These are phyloP conservation scores for Formica exsecta DNA, from an alignment of 1,140 invertebrate genomes.

Conservation along the genomic window DNA sequence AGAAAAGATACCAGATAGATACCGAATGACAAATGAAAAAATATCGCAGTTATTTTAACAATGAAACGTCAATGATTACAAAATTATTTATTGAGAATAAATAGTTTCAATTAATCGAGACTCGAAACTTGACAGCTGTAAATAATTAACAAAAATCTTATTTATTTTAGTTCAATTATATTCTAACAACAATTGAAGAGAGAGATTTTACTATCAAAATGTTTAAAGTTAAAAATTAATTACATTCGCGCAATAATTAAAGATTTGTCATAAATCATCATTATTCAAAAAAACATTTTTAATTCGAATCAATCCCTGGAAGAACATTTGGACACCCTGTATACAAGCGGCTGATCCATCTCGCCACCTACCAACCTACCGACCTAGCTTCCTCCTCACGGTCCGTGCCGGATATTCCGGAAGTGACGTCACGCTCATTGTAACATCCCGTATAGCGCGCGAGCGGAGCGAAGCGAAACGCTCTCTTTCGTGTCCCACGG, in stretches of 20 bases:
- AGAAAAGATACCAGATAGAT: background rate
- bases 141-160: background rate
- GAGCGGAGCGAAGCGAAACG: constrained; percentile 67
- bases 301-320: background rate
- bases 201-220: background rate
- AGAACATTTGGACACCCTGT: constrained; percentile 22
- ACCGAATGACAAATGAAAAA: background rate
- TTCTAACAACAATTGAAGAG: background rate
- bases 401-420: constrained; percentile 78
- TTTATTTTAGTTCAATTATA: background rate
- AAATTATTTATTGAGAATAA: background rate
- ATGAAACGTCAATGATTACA: background rate
- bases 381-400: constrained; percentile 80
- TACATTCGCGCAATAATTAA: background rate
- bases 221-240: background rate
- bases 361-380: constrained; percentile 79
- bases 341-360: constrained; percentile 58
- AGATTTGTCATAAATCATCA: background rate
- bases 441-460: constrained; percentile 80
- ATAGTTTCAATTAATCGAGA: background rate
- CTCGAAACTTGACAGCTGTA: background rate
- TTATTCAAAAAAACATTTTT: background rate
- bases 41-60: background rate
- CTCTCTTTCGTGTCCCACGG: constrained; percentile 73
- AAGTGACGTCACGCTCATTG: constrained; percentile 83